phyloP scores from a whole-genome alignment of 2,888 invertebrate species.

The Luperina testacea region DNA sequence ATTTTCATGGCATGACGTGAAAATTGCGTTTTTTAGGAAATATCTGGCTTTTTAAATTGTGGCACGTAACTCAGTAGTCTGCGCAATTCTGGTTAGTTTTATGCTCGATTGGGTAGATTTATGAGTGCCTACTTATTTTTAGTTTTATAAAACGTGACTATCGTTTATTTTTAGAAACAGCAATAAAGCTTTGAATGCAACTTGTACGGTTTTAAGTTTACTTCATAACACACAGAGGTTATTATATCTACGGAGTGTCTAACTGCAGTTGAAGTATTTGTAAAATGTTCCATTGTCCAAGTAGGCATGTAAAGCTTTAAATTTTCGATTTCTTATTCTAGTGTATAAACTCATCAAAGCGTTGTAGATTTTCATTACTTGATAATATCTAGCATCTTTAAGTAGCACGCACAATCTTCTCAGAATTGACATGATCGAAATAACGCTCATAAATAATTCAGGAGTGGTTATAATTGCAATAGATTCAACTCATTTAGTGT shows the following conservation, averaged over 20 bases:
- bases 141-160: conserved; percentile 2
- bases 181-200: background rate
- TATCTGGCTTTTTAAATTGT: conserved; percentile 38
- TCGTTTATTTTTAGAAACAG: conserved; percentile 30
- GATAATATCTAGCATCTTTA: conserved; percentile 15
- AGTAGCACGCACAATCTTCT: conserved; percentile 14
- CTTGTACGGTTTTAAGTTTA: background rate
- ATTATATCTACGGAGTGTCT: background rate
- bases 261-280: background rate
- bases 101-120: conserved; percentile 37
- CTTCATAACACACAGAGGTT: background rate
- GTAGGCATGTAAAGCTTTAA: background rate
- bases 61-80: conserved; percentile 40
- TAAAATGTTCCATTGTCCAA: conserved; percentile 1
- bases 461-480: conserved; percentile 48
- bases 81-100: conserved; percentile 46
- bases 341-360: background rate
- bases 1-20: conserved; percentile 19
- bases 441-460: conserved; percentile 52
- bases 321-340: background rate
- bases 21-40: conserved; percentile 41
- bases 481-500: conserved; percentile 67
- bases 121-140: conserved; percentile 18
- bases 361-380: conserved; percentile 21
- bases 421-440: conserved; percentile 28